Evolutionary conservation across 2,113 vertebrate species (phyloP).

Genomic region (Gorsachius goisagi): DNA sequence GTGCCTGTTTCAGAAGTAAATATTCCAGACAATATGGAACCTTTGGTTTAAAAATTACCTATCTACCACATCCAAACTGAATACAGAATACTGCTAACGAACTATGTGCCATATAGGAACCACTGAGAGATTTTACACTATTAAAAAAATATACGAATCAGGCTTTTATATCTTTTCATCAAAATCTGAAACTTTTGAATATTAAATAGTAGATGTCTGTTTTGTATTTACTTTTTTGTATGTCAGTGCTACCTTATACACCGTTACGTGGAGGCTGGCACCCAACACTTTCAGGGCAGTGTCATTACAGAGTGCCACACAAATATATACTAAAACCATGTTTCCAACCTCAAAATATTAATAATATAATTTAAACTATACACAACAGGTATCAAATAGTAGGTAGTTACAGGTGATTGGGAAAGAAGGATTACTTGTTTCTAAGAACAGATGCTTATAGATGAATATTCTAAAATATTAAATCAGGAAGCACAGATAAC

Average conservation of each 20-base stretch:
- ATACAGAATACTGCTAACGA: background rate
- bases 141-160: background rate
- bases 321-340: background rate
- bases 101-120: accelerated
- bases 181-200: background rate
- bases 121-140: background rate
- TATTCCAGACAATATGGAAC: background rate
- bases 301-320: background rate
- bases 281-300: background rate
- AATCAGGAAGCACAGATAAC: background rate
- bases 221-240: background rate
- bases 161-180: background rate
- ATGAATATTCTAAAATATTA: background rate
- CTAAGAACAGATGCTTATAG: background rate
- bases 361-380: background rate
- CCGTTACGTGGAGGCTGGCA: background rate
- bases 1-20: background rate
- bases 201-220: background rate
- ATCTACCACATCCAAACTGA: background rate
- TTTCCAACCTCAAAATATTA: background rate
- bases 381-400: background rate
- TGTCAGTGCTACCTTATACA: background rate
- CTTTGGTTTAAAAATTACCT: background rate
- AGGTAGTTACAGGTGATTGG: background rate
- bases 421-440: background rate